Percentiles rank a stretch among this genome's conserved stretches.
These are phyloP conservation scores for Hypsibius dujardini DNA, from an alignment of 1,140 invertebrate genomes.

Conservation along the genomic window DNA sequence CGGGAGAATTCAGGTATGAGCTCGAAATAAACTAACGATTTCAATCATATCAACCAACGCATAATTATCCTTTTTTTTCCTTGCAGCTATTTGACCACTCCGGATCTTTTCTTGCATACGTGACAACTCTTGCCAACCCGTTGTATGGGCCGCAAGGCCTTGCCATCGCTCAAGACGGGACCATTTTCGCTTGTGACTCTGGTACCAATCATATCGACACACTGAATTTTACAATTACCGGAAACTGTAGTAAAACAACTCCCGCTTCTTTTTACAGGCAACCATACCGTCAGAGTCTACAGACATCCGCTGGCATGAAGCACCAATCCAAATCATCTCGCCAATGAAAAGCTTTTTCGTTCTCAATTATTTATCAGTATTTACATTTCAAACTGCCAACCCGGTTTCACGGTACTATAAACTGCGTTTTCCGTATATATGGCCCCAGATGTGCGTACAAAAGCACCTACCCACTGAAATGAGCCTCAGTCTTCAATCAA, in stretches of 20 bases:
- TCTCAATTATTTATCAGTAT: too few species aligned
- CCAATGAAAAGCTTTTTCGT: too few species aligned
- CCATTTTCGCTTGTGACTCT: neutral
- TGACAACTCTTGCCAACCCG: conserved; percentile 39
- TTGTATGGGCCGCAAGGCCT: conserved; percentile 43
- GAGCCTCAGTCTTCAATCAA: too few species aligned
- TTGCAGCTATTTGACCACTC: conserved; percentile 40
- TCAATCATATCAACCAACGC: too few species aligned
- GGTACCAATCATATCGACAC: neutral
- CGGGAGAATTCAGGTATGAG: conserved; percentile 39
- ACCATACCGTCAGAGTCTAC: neutral
- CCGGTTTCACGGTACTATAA: too few species aligned
- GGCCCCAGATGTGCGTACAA: too few species aligned
- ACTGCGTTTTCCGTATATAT: too few species aligned
- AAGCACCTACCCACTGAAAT: too few species aligned
- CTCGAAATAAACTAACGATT: neutral
- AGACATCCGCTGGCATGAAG: neutral
- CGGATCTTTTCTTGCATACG: conserved; percentile 40
- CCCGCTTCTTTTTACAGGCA: neutral
- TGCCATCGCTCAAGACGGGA: conserved; percentile 26
- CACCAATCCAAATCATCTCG: too few species aligned
- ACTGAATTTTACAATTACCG: neutral
- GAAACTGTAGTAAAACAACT: too few species aligned
- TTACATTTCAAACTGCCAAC: too few species aligned
- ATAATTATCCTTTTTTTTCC: conserved; percentile 10